Base-by-base conservation (phyloP, 2,888 invertebrate species). In the Drosophila lacicola region DNA sequence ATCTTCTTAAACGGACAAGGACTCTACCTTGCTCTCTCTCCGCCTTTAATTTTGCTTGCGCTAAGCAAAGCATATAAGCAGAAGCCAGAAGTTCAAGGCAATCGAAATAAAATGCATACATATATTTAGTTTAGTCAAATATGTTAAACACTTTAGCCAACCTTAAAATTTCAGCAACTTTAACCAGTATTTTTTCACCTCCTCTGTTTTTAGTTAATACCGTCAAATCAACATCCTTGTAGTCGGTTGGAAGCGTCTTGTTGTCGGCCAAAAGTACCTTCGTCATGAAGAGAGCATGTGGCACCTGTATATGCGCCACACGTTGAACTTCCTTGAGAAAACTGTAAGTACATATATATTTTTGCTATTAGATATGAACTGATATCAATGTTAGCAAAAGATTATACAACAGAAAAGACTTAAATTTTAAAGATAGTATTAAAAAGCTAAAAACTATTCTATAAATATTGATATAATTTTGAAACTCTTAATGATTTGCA, bases 221-320 rank as follows among this genome's bases (percentile, higher is more conserved):
- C 14, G 90, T 85, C 29, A 93, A 85, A 67, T 93, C 90, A 45
- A 93, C 90, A 50, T 94, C 92, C 53, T 93, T 92, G 34, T 91
- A 93, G 66, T 93, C 91, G 39, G 92, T 91, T 5, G 92, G 91
- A n/a, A 94, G 86, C 42, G 91, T 91, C 9, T 92, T 93, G 60
- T 91, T 91, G 71, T 93, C 93, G 1, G 93, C 93, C 71, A 93
- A 91, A 34, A 94, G 91, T 0, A 94, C 93, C 78, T 93, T 93
- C 19, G 93, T 88, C 94, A 94, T 94, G 34, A 93, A 90, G 1
- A 93, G 70, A 5, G 93, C 90, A 78, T 94, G 94, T 41, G 92
- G 92, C 10, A 93, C 86, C 81, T 94, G 93, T 2, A 91, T 66
- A 13, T 92, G 92, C 0, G 91, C 94, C 33, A 92, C 90, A 14